These are phyloP conservation scores for Eumaeus atala DNA, from an alignment of 1,140 invertebrate genomes.

Conservation along the genomic window DNA sequence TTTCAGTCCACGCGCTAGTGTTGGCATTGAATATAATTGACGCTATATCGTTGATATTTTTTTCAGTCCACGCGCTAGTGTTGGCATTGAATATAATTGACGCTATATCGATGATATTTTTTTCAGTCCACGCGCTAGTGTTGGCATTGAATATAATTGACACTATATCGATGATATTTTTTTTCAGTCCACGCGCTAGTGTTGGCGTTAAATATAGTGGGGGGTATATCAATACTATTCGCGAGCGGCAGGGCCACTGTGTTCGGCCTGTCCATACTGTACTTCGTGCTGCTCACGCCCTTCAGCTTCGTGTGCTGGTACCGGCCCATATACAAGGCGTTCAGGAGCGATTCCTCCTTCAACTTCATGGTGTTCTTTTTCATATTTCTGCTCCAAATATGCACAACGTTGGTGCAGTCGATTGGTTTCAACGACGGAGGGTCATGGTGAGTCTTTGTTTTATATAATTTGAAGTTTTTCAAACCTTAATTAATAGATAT, in stretches of 20 bases:
- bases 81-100: conserved; percentile 75
- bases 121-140: conserved; percentile 91
- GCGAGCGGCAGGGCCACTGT: conserved; percentile 77
- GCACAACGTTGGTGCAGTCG: conserved; percentile 90
- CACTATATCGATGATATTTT: conserved; percentile 82
- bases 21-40: too few species aligned
- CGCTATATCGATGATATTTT: conserved; percentile 31
- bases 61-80: too few species aligned
- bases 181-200: conserved; percentile 91
- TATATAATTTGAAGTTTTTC: conserved; percentile 3
- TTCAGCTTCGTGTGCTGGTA: conserved; percentile 98
- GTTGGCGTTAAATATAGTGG: conserved; percentile 90
- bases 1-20: conserved; percentile 94
- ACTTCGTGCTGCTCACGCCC: conserved; percentile 93
- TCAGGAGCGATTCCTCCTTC: conserved; percentile 96
- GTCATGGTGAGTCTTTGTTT: conserved; percentile 81
- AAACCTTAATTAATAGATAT: too few species aligned
- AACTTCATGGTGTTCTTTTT: conserved; percentile 99
- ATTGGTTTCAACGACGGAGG: conserved; percentile 88
- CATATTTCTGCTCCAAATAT: conserved; percentile 98
- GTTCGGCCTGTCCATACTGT: conserved; percentile 93
- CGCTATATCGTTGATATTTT: too few species aligned
- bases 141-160: conserved; percentile 91
- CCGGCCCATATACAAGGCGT: conserved; percentile 81
- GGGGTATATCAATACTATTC: conserved; percentile 84